phyloP scores from a whole-genome alignment of 2,113 vertebrate genomes.

The Brachyhypopomus gauderio region DNA sequence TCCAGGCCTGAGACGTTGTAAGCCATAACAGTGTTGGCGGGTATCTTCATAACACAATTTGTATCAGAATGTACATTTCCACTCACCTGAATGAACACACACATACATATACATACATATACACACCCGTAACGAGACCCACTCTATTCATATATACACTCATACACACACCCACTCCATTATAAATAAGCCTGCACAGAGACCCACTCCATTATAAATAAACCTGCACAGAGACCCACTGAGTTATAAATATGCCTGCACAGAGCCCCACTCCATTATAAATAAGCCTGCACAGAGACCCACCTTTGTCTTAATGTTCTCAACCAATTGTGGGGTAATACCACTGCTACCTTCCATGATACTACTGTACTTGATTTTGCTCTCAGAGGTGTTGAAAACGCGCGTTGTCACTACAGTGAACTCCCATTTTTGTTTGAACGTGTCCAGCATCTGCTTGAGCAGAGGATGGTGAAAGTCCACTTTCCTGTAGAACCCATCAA shows the following conservation, averaged over 20 bases:
- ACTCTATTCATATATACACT: no score
- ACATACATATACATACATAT: neutral
- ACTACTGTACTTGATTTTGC: conserved; percentile 73
- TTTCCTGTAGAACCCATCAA: conserved; percentile 58
- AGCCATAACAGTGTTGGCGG: conserved; percentile 81
- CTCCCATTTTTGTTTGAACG: no score
- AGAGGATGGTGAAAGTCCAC: conserved; percentile 78
- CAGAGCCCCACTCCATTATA: no score
- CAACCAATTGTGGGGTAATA: conserved; percentile 59
- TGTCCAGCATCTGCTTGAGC: conserved; percentile 78
- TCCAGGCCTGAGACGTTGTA: conserved; percentile 83
- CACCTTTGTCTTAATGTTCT: conserved; percentile 74
- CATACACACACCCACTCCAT: no score
- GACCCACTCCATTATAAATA: no score
- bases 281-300: neutral
- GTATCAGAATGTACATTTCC: conserved; percentile 70
- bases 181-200: no score
- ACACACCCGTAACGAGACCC: no score
- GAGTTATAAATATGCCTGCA: no score
- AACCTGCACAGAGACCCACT: no score
- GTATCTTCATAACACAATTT: conserved; percentile 82
- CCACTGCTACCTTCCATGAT: conserved; percentile 70
- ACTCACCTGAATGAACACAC: conserved; percentile 66
- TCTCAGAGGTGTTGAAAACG: conserved; percentile 64
- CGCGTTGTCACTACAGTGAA: no score